Conservation (phyloP, 1,140 invertebrate species). For the Bombus pascuorum region DNA sequence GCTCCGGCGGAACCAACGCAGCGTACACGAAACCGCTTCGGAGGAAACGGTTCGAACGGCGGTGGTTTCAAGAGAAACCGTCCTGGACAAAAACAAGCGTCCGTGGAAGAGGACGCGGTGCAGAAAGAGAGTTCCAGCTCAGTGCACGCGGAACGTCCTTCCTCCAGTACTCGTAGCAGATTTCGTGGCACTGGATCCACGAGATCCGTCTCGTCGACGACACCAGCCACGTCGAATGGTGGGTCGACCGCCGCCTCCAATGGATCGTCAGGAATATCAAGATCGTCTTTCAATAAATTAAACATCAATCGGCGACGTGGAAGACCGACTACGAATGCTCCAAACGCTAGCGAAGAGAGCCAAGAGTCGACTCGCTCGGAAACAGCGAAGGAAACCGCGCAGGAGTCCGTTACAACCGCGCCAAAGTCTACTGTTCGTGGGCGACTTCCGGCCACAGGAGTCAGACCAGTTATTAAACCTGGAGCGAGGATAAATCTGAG, state of each 20-base stretch:
- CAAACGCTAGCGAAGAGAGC: slow-evolving; percentile 69
- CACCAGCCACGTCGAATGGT: slow-evolving; percentile 69
- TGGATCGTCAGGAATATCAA: slow-evolving; percentile 62
- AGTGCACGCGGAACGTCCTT: slow-evolving; percentile 69
- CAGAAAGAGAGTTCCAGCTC: slow-evolving; percentile 73
- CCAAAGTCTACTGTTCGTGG: slow-evolving; percentile 58
- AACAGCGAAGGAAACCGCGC: slow-evolving; percentile 1
- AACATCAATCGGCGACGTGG: slow-evolving; percentile 76
- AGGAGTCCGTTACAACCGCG: slow-evolving; percentile 24
- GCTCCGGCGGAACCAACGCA: slow-evolving; percentile 69
- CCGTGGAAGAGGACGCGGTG: slow-evolving; percentile 68
- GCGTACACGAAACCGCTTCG: slow-evolving; percentile 72
- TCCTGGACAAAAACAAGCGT: slow-evolving; percentile 68
- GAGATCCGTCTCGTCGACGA: slow-evolving; percentile 74
- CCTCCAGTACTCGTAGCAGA: slow-evolving; percentile 65
- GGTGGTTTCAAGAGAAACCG: slow-evolving; percentile 75
- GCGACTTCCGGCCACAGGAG: slow-evolving; percentile 68
- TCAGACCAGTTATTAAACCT: slow-evolving; percentile 81
- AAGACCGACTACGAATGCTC: slow-evolving; percentile 70
- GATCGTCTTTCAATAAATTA: slow-evolving; percentile 76
- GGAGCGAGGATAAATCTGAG: slow-evolving; percentile 82
- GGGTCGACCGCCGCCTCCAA: slow-evolving; percentile 54
- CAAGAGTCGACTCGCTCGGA: slow-evolving; percentile 68
- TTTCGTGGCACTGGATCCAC: slow-evolving; percentile 68
- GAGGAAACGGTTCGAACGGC: slow-evolving; percentile 44